Evolutionary conservation across 2,888 invertebrate genomes (phyloP).

Genomic region (Toxonevra muliebris): DNA sequence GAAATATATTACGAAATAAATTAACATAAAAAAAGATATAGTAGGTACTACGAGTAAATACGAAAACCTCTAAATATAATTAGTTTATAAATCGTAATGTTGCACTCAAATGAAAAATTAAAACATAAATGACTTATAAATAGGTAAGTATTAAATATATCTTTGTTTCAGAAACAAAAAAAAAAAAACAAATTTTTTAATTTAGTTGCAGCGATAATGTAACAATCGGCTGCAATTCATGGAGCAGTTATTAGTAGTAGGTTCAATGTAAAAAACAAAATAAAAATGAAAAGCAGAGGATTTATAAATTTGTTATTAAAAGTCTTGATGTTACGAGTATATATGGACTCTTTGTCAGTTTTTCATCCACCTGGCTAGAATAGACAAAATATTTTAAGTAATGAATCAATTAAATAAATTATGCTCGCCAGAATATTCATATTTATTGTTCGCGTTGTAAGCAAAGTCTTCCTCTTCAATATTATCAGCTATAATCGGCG

Average conservation of each 20-base stretch:
- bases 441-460: constrained; percentile 21
- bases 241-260: not conserved
- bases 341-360: not conserved
- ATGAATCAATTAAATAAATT: constrained; percentile 42
- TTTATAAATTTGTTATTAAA: not conserved
- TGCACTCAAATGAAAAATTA: too few relatives aligned
- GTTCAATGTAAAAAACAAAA: too few relatives aligned
- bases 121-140: too few relatives aligned
- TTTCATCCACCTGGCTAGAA: not conserved
- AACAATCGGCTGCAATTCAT: not conserved
- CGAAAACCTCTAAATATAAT: too few relatives aligned
- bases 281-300: not conserved
- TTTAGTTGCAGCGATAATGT: not conserved
- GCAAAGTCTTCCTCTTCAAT: constrained; percentile 30
- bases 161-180: too few relatives aligned
- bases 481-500: not conserved
- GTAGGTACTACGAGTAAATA: constrained; percentile 3
- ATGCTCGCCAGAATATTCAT: constrained; percentile 21
- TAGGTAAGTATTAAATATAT: too few relatives aligned
- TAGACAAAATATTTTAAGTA: constrained; percentile 5
- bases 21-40: not conserved
- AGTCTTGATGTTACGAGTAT: not conserved
- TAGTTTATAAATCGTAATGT: too few relatives aligned
- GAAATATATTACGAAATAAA: constrained; percentile 2
- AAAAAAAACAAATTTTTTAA: not conserved